Evolutionary conservation across 2,113 vertebrate genomes (phyloP).

Genomic region (Hymenochirus boettgeri): DNA sequence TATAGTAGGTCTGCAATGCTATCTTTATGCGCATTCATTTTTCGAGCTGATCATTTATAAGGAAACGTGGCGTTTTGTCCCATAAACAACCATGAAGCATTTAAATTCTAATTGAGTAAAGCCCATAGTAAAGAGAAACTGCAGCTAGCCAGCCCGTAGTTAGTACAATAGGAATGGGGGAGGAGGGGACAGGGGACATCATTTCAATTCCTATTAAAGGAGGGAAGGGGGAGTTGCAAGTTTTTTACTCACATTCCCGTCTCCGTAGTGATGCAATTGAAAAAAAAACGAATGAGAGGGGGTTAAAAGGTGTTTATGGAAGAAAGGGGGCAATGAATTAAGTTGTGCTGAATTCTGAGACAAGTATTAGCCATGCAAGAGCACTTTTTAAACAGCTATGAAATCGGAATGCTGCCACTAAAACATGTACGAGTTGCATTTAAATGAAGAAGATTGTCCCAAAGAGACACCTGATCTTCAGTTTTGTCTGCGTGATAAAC

Average conservation of each 20-base stretch:
- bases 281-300: constrained; percentile 55
- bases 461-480: constrained; percentile 55
- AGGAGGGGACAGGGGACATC: constrained; percentile 59
- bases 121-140: constrained; percentile 54
- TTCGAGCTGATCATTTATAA: constrained; percentile 58
- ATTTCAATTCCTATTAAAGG: constrained; percentile 60
- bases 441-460: constrained; percentile 58
- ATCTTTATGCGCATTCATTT: background rate
- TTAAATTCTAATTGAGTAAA: constrained; percentile 70
- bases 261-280: constrained; percentile 67
- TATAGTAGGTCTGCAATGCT: too few relatives aligned
- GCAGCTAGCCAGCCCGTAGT: constrained; percentile 43
- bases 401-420: constrained; percentile 66
- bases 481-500: constrained; percentile 47
- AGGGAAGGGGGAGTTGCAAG: constrained; percentile 59
- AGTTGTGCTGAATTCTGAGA: constrained; percentile 65
- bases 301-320: constrained; percentile 55
- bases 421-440: constrained; percentile 57
- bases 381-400: constrained; percentile 64
- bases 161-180: constrained; percentile 56
- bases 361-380: constrained; percentile 64
- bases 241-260: constrained; percentile 59
- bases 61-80: constrained; percentile 57
- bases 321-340: constrained; percentile 61
- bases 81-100: constrained; percentile 64